Conservation (phyloP, 2,113 vertebrate genomes). For the Machaerirhynchus nigripectus region DNA sequence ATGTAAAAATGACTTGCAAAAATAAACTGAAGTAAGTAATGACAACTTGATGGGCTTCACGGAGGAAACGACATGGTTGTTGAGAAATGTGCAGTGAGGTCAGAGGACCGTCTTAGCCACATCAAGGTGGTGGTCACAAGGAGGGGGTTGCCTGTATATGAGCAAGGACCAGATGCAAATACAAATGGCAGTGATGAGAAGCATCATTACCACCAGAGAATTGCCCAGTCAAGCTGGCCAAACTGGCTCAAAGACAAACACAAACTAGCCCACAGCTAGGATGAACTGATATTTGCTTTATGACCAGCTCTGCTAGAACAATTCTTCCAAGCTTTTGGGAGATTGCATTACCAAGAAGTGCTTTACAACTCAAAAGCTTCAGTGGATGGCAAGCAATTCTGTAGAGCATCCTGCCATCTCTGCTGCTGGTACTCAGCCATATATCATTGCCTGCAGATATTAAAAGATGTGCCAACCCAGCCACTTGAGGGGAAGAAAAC, state of each 20-base stretch:
- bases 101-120: not conserved
- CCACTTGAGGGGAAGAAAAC: not conserved
- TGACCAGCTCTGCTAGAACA: not conserved
- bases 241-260: not conserved
- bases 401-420: not conserved
- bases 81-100: not conserved
- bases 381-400: not conserved
- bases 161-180: not conserved
- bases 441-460: not conserved
- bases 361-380: not conserved
- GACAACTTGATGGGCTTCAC: slow-evolving; percentile 28
- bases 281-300: not conserved
- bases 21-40: slow-evolving; percentile 22
- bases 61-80: not conserved
- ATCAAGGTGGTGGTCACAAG: not conserved
- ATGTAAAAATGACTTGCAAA: slow-evolving; percentile 2
- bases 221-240: not conserved
- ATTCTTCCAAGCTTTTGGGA: not conserved
- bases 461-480: not conserved
- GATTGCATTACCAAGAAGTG: not conserved
- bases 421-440: not conserved
- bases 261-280: not conserved
- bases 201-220: not conserved
- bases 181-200: not conserved
- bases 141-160: not conserved